Evolutionary conservation across 2,797 vertebrate genomes (phyloP).

Genomic region (Psittacula echo): DNA sequence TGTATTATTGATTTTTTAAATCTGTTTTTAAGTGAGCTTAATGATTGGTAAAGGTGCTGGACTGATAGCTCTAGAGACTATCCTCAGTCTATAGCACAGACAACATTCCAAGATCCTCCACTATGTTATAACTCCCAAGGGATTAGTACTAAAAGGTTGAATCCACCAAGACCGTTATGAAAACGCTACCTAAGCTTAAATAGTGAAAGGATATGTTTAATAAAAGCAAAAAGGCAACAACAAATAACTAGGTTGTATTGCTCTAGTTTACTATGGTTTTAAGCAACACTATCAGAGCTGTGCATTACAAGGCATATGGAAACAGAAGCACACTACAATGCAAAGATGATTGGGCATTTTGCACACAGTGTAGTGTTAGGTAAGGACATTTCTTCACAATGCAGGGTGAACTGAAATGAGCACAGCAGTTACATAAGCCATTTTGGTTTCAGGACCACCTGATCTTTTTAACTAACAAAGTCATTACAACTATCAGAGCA

Average conservation of each 20-base stretch:
- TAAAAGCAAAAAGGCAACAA: background rate
- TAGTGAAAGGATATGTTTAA: background rate
- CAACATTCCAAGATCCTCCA: background rate
- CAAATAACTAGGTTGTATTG: background rate
- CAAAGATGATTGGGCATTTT: background rate
- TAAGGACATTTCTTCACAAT: slow-evolving; percentile 45
- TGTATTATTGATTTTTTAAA: slow-evolving; percentile 50
- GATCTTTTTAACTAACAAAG: slow-evolving; percentile 47
- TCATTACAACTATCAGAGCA: slow-evolving; percentile 52
- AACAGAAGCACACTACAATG: background rate
- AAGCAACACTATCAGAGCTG: background rate
- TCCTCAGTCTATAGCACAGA: background rate
- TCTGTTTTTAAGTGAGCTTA: slow-evolving; percentile 41
- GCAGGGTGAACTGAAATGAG: slow-evolving; percentile 18
- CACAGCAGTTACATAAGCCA: slow-evolving; percentile 46
- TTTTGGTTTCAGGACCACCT: background rate
- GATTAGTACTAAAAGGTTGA: background rate
- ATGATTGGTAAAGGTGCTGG: slow-evolving; percentile 27
- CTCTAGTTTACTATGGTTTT: background rate
- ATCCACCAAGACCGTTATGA: background rate
- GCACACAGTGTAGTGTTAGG: background rate
- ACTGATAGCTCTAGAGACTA: background rate
- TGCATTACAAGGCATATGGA: background rate
- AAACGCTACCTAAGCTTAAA: background rate
- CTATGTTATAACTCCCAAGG: background rate